Conservation (phyloP, 2,797 vertebrate genomes). For the Chiroxiphia lanceolata region DNA sequence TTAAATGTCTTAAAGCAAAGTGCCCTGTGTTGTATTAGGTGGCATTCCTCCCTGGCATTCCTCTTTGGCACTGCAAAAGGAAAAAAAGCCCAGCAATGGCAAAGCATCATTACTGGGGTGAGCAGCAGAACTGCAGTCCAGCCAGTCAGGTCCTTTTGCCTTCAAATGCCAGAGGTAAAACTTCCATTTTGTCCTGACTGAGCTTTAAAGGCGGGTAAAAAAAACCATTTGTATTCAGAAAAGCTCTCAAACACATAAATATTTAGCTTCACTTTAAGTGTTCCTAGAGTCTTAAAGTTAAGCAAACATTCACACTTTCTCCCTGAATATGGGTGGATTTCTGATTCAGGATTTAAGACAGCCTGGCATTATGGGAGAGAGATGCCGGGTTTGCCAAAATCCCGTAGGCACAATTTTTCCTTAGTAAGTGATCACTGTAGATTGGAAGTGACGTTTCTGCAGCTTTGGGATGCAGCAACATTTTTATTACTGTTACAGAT, state of each 20-base stretch:
- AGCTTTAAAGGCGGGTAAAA: background rate
- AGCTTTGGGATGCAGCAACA: slow-evolving; percentile 44
- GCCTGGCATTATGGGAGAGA: background rate
- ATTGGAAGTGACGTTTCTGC: slow-evolving; percentile 36
- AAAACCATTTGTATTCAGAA: background rate
- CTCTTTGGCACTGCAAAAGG: background rate
- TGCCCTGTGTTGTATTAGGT: background rate
- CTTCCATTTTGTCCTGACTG: background rate
- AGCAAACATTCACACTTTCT: background rate
- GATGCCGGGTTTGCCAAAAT: slow-evolving; percentile 17
- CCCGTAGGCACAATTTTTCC: slow-evolving; percentile 35
- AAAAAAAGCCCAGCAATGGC: background rate
- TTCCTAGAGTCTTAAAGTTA: slow-evolving; percentile 3
- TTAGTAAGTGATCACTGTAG: slow-evolving; percentile 18
- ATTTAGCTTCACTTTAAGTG: slow-evolving; percentile 2
- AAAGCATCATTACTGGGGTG: background rate
- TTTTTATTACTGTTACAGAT: slow-evolving; percentile 50
- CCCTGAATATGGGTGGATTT: slow-evolving; percentile 4
- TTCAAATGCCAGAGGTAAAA: background rate
- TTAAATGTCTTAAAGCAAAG: background rate
- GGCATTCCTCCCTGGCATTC: background rate
- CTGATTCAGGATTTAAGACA: slow-evolving; percentile 31
- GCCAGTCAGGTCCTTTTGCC: background rate
- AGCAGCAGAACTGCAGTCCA: background rate
- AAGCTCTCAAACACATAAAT: background rate